Conservation (phyloP, 2,113 vertebrate genomes). For the Neomonachus schauinslandi region DNA sequence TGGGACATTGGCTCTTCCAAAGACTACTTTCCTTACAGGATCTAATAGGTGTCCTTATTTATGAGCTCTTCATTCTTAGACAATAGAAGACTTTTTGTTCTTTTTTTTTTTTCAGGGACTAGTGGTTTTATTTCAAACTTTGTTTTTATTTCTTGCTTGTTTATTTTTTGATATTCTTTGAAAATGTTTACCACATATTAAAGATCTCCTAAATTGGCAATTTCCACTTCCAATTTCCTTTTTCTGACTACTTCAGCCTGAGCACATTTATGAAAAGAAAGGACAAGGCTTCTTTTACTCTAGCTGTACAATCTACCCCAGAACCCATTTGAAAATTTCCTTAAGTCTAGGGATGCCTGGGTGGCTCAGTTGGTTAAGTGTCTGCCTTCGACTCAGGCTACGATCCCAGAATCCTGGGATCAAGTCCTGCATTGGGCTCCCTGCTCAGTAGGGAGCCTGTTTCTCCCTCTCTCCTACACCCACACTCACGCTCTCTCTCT, state of each 20-base stretch:
- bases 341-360: background rate
- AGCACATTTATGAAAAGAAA: background rate
- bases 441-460: too few species aligned
- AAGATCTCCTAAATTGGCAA: constrained; percentile 11
- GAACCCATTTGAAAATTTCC: background rate
- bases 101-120: constrained; percentile 4
- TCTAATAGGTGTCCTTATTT: background rate
- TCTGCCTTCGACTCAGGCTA: too few species aligned
- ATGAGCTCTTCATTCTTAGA: background rate
- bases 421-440: too few species aligned
- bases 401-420: too few species aligned
- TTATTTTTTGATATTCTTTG: constrained; percentile 37
- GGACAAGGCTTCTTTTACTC: background rate
- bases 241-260: constrained; percentile 7
- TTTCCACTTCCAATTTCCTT: constrained; percentile 50
- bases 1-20: background rate
- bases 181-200: constrained; percentile 45
- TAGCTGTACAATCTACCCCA: background rate
- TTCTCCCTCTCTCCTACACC: too few species aligned
- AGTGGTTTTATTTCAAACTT: background rate
- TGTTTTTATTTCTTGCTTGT: constrained; percentile 45
- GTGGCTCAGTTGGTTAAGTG: too few species aligned
- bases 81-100: constrained; percentile 24
- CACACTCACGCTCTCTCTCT: too few species aligned
- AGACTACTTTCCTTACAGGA: background rate